Evolutionary conservation across 2,888 invertebrate species (phyloP).

Genomic region (Ecliptopera silaceata): DNA sequence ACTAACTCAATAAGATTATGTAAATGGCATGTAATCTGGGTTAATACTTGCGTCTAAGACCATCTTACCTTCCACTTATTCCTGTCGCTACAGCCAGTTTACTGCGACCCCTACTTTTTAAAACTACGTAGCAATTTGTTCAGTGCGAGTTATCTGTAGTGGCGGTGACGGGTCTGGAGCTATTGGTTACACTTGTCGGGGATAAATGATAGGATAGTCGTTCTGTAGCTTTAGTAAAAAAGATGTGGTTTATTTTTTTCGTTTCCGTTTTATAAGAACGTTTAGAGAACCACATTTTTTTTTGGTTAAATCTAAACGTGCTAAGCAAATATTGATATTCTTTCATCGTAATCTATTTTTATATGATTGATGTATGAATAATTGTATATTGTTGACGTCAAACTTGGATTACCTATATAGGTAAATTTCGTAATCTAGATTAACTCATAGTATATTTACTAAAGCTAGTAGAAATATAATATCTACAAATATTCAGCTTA

Average conservation of each 20-base stretch:
- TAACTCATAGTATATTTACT: no score
- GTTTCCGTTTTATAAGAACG: background rate
- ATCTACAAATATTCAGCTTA: no score
- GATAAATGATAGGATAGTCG: conserved; percentile 20
- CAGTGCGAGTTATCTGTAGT: conserved; percentile 24
- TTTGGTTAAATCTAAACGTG: no score
- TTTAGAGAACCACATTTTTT: no score
- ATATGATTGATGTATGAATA: no score
- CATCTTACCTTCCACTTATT: conserved; percentile 34
- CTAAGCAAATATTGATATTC: no score
- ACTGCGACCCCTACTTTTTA: conserved; percentile 25
- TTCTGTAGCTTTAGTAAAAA: background rate
- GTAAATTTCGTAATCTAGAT: no score
- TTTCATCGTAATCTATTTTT: no score
- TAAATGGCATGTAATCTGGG: conserved; percentile 34
- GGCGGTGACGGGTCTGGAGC: conserved; percentile 22
- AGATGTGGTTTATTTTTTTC: background rate
- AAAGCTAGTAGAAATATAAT: no score
- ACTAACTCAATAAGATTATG: conserved; percentile 36
- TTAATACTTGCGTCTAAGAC: conserved; percentile 35
- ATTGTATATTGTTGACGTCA: no score
- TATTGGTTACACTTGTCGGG: conserved; percentile 22
- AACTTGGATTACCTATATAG: no score
- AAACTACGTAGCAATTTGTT: conserved; percentile 30
- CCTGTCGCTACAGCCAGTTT: conserved; percentile 8